A percentile compares a stretch with the other conserved stretches of the same genome.
phyloP scores from a whole-genome alignment of 2,888 invertebrate genomes.

The Mactromeris polynyma region DNA sequence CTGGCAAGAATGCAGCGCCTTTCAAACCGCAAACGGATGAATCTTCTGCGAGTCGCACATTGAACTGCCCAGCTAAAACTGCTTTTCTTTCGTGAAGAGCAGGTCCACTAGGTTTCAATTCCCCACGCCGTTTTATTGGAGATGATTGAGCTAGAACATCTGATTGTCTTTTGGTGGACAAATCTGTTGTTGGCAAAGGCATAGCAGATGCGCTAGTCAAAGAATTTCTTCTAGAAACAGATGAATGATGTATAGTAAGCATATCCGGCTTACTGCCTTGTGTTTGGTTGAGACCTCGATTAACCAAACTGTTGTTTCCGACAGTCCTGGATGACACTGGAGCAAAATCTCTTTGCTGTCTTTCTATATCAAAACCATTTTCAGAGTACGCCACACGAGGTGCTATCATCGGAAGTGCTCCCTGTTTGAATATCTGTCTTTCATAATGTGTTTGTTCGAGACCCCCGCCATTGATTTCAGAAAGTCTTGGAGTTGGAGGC shows the following conservation, averaged over 20 bases:
- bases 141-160: conserved; percentile 63
- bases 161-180: conserved; percentile 22
- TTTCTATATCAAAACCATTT: conserved; percentile 37
- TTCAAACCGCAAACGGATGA: conserved; percentile 58
- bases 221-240: conserved; percentile 41
- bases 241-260: conserved; percentile 40
- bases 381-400: conserved; percentile 54
- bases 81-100: conserved; percentile 57
- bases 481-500: conserved; percentile 59
- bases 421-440: conserved; percentile 50
- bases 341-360: conserved; percentile 53
- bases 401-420: conserved; percentile 59
- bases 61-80: conserved; percentile 63
- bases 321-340: conserved; percentile 58
- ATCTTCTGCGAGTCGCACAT: conserved; percentile 61
- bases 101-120: conserved; percentile 44
- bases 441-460: conserved; percentile 51
- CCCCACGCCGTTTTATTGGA: conserved; percentile 58
- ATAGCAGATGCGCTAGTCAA: conserved; percentile 47
- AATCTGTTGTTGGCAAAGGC: conserved; percentile 32
- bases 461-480: conserved; percentile 42
- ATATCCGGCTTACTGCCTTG: conserved; percentile 43
- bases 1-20: conserved; percentile 54
- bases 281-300: conserved; percentile 43
- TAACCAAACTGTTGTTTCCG: conserved; percentile 56